Conservation (phyloP, 2,797 vertebrate species). For the Phalloptychus januarius region DNA sequence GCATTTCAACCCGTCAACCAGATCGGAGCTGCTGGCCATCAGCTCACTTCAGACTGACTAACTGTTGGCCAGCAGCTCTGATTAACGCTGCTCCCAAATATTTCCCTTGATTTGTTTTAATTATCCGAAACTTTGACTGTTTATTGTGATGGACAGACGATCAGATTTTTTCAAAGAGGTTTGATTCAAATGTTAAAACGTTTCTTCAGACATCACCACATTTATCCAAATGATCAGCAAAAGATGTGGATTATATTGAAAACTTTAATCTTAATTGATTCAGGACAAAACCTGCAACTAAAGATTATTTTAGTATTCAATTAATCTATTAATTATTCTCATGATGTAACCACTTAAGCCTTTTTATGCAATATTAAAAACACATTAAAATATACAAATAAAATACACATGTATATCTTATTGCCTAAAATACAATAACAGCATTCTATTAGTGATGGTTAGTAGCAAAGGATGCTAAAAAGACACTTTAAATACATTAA, state of each 20-base stretch:
- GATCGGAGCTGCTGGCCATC: slow-evolving; percentile 22
- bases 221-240: not conserved
- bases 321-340: not conserved
- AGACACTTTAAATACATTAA: too few species aligned
- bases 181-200: not conserved
- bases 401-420: too few species aligned
- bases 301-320: too few species aligned
- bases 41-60: slow-evolving; percentile 6
- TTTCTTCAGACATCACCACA: not conserved
- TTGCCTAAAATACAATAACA: too few species aligned
- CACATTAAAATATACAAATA: too few species aligned
- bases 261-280: not conserved
- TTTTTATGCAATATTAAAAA: too few species aligned
- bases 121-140: not conserved
- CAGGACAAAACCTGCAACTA: too few species aligned
- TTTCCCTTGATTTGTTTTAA: slow-evolving; percentile 18
- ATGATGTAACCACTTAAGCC: not conserved
- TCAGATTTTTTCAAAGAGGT: not conserved
- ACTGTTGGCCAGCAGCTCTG: slow-evolving; percentile 9
- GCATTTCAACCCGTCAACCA: slow-evolving; percentile 58
- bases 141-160: slow-evolving; percentile 8
- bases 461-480: too few species aligned
- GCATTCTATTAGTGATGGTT: too few species aligned
- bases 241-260: not conserved
- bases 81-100: slow-evolving; percentile 12